These are phyloP conservation scores for Megaceryle torquata DNA, from an alignment of 2,113 vertebrate genomes.

Conservation along the genomic window DNA sequence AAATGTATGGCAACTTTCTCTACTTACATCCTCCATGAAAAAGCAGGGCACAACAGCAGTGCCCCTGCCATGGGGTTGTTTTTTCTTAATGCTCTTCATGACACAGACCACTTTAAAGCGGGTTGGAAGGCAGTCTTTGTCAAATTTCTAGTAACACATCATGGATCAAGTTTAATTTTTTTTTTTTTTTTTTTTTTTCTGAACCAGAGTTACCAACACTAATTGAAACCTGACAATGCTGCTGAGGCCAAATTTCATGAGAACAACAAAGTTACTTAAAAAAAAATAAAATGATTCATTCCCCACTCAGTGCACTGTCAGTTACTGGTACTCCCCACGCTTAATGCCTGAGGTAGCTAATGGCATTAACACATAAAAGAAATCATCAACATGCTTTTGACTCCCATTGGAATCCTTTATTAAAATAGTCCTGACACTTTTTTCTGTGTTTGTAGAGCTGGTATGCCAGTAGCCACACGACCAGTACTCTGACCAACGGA, in stretches of 20 bases:
- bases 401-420: constrained; percentile 61
- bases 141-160: constrained; percentile 63
- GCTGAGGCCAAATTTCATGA: constrained; percentile 35
- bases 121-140: constrained; percentile 41
- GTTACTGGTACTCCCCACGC: constrained; percentile 67
- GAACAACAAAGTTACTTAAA: constrained; percentile 56
- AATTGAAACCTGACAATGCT: constrained; percentile 68
- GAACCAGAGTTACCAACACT: constrained; percentile 28
- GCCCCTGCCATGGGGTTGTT: neutral
- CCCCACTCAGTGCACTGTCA: constrained; percentile 50
- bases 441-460: constrained; percentile 50
- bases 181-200: neutral
- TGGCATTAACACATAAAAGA: constrained; percentile 70
- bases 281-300: constrained; percentile 57
- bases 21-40: neutral
- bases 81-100: constrained; percentile 30
- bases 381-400: constrained; percentile 66
- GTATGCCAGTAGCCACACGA: constrained; percentile 50
- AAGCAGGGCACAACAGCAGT: neutral
- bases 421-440: constrained; percentile 71
- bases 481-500: constrained; percentile 58
- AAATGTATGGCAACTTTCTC: constrained; percentile 21
- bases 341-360: constrained; percentile 63
- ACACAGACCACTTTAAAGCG: constrained; percentile 29
- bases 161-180: constrained; percentile 12